Evolutionary conservation across 1,140 invertebrate genomes (phyloP), one percentile per base, ranked within the genome.

Genomic region (Cotesia glomerata): DNA sequence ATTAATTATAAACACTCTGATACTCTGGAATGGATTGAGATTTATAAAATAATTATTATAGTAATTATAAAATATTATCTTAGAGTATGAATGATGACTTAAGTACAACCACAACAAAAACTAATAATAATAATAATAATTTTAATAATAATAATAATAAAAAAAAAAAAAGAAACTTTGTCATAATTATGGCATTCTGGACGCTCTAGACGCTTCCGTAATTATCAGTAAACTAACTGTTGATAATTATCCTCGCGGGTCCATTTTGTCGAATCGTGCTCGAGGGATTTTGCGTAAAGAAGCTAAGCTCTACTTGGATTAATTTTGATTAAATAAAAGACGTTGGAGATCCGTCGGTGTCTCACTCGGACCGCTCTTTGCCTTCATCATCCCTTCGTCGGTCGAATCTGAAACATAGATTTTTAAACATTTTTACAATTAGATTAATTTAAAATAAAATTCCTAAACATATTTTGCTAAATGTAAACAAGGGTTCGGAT

Each of bases 131-230:
- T 45, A 11, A 11, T 45, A 45, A 45, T 9, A 45, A 45, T 8
- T 8, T 7, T 8, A 39, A 59, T 9, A 26, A 32, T 45, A 45
- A 45, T 9, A 45, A 45, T 9, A 45, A 39, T 8, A 8, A 59
- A 8, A 26, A 32, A 54, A 67, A 52, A 54, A 54, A 35, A 54
- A 67, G 83, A 78, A 85, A 81, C 79, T 86, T 86, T 83, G 83
- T 87, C 84, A 86, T 86, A 84, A 84, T 86, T 87, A 87, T 87
- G 85, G 85, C 85, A 87, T 86, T 86, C 81, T 75, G 82, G 78
- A 83, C 79, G 70, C 80, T 85, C 81, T 79, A 26, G 39, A 51
- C 36, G 39, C 39, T 65, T 65, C 16, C 13, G 52, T 16, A 26
- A 26, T 26, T 54, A 54, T 16, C 52, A 54, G 52, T 16, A 14